These are phyloP conservation scores for Cetoscarus ocellatus DNA, from an alignment of 2,797 vertebrate genomes.

Conservation along the genomic window DNA sequence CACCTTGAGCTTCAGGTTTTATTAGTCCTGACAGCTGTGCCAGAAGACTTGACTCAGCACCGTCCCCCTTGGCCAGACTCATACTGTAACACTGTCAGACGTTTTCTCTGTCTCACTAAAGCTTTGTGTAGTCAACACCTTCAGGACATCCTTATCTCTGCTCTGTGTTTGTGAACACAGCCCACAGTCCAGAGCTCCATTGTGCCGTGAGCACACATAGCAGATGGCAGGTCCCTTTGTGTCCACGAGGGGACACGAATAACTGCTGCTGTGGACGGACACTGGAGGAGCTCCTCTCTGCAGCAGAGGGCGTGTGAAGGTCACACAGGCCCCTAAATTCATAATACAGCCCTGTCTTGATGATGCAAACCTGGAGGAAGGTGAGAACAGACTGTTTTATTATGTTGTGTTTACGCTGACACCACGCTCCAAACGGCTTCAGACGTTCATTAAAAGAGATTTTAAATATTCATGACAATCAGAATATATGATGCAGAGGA, in stretches of 20 bases:
- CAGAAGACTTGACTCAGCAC: neutral
- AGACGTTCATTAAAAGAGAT: conserved; percentile 42
- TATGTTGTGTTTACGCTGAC: conserved; percentile 45
- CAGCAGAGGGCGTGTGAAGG: conserved; percentile 59
- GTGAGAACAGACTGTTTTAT: conserved; percentile 13
- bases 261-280: conserved; percentile 42
- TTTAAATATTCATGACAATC: conserved; percentile 46
- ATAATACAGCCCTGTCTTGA: conserved; percentile 37
- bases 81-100: neutral
- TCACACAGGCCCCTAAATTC: conserved; percentile 40
- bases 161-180: conserved; percentile 21
- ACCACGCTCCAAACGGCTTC: conserved; percentile 21
- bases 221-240: conserved; percentile 59
- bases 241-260: conserved; percentile 67
- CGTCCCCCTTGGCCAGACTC: neutral
- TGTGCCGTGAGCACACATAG: conserved; percentile 45
- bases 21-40: neutral
- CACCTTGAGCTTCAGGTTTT: conserved; percentile 1
- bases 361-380: conserved; percentile 14
- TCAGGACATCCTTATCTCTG: conserved; percentile 35
- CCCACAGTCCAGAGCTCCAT: conserved; percentile 17
- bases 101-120: conserved; percentile 18
- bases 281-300: conserved; percentile 14
- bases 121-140: conserved; percentile 5
- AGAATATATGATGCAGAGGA: conserved; percentile 46